Evolutionary conservation across 2,113 vertebrate species (phyloP), one percentile per base, ranked within the genome.

Genomic region (Varanus salvator): DNA sequence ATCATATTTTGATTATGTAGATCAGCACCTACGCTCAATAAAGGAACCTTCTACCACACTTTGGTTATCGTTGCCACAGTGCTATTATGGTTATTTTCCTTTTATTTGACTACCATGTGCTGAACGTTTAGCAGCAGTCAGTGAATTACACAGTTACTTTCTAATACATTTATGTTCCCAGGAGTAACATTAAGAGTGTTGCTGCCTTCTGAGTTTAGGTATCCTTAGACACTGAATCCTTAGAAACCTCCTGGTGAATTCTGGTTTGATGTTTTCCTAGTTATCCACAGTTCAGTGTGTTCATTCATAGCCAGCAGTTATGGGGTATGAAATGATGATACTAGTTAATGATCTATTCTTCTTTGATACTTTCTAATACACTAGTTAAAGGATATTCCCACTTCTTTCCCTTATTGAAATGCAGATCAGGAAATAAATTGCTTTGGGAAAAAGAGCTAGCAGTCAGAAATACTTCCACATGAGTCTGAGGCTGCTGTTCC

Each of bases 381-480:
- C 82, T 87, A 80, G 88, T 81, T 69, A 74, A 29, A 57, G 15
- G 15, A 83, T 84, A 1, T 89, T 80, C 38, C 76, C 21, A 87
- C 0, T 8, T 81, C 34, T 84, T 68, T 44, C 25, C n/a, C 23
- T 68, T 84, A 68, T 21, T 68, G 23, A 27, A 82, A 82, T 60
- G 57, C 60, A 82, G 54, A 82, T 60, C 52, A 82, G 80, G 48
- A 11, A 29, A 68, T n/a, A 44, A 68, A 44, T 68, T 2, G 23
- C 23, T 68, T 84, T 84, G 38, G 19, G 25, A 25, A 34, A 57
- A 89, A 91, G 57, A 34, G 71, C 7, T 2, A 19, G 17, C 14
- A 78, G 31, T 21, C 64, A 81, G 1, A 72, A 0, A 80, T 6
- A 1, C 1, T 66, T 23, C 25, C 9, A 90, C 72, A 77, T 72